Base-by-base conservation (phyloP, 2,113 vertebrate species). In the Scartelaos histophorus region DNA sequence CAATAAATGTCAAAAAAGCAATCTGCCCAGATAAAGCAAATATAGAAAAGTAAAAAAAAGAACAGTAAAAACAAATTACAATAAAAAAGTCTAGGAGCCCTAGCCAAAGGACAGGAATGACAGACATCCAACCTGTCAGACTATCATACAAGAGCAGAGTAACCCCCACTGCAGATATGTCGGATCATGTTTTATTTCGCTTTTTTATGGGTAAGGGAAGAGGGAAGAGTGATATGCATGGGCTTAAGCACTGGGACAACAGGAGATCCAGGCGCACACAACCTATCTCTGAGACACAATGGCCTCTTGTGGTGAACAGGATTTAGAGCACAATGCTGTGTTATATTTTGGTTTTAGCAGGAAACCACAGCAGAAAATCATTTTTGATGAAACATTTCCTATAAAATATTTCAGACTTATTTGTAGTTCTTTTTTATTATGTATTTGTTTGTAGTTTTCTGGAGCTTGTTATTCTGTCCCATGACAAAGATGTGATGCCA, bases 161-260 rank as follows among this genome's bases (percentile, higher is more conserved):
- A 78, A 81, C 71, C 76, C 78, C 29, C 13, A 35, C 76, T 58
- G 67, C 68, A 85, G 82, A 87, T 78, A 81, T 56, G 62, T 60
- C 34, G 57, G 84, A 87, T 90, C 83, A 64, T 53, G 71, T 90
- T 88, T 82, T 87, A 81, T 82, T 67, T 80, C 75, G 74, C 66
- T 75, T 80, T 81, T 90, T 87, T 78, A 88, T 60, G 62, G 81
- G 80, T 67, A 75, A 58, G 66, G 54, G 73, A 76, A 75, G 19
- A 65, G 47, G 49, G 76, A 43, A 11, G 43, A 38, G 73, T 60
- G 56, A 75, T 72, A 47, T 57, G 78, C 9, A 5, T 10, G 7
- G 34, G 70, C 61, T 77, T 61, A 51, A 51, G 71, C 60, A 22
- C 66, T 71, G n/a, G 73, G 13, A 53, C 13, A 49, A 76, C 62